Evolutionary conservation across 1,140 invertebrate genomes (phyloP).

Genomic region (Cyphomyrmex costatus): DNA sequence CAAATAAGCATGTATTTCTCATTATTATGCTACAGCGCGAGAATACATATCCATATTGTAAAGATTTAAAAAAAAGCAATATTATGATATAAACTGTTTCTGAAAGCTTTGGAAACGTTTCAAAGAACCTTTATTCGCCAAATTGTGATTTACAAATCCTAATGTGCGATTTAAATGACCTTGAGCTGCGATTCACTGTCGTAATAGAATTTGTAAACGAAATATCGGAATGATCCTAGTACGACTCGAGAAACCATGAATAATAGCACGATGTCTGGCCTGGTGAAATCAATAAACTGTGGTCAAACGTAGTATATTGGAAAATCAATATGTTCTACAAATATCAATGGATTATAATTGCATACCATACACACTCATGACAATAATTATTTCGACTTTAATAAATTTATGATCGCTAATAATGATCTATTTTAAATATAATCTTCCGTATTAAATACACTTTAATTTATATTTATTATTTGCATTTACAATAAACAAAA

Average conservation of each 20-base stretch:
- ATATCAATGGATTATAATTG: constrained; percentile 6
- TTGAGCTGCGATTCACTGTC: constrained; percentile 15
- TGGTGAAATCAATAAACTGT: constrained; percentile 48
- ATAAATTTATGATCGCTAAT: constrained; percentile 13
- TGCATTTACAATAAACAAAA: background rate
- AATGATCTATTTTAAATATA: background rate
- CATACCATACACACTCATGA: background rate
- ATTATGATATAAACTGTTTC: constrained; percentile 50
- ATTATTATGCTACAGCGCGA: constrained; percentile 23
- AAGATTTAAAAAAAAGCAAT: background rate
- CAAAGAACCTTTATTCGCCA: constrained; percentile 66
- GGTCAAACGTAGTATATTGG: constrained; percentile 13
- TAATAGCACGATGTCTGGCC: constrained; percentile 29
- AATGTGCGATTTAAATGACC: constrained; percentile 53
- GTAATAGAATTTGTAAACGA: constrained; percentile 51
- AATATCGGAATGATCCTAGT: constrained; percentile 34
- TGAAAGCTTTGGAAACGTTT: constrained; percentile 57
- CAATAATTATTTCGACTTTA: background rate
- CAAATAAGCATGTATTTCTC: constrained; percentile 34
- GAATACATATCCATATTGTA: constrained; percentile 21
- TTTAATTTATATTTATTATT: background rate
- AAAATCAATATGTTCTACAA: constrained; percentile 14
- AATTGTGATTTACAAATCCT: constrained; percentile 56
- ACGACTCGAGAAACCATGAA: constrained; percentile 54
- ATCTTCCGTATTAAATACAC: background rate